Percentiles rank a stretch among this genome's conserved stretches.
Evolutionary conservation across 2,113 vertebrate genomes (phyloP).

Genomic region (Epinephelus moara): DNA sequence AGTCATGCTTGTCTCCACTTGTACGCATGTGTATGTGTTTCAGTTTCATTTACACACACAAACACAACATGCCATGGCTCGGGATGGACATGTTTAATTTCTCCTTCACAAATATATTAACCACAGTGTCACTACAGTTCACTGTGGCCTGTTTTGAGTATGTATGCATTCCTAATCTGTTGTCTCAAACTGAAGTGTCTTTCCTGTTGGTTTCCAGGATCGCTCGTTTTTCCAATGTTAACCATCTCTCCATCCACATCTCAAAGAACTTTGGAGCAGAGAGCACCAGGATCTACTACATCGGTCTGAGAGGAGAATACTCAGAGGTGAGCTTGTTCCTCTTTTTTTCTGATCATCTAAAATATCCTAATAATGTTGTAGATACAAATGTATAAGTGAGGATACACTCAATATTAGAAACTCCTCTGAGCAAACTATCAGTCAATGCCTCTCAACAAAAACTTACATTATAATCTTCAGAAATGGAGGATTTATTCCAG

Average conservation of each 20-base stretch:
- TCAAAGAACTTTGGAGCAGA: constrained; percentile 95
- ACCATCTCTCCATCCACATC: constrained; percentile 96
- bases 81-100: not conserved
- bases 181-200: not conserved
- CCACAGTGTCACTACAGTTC: not conserved
- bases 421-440: not conserved
- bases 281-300: constrained; percentile 93
- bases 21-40: not conserved
- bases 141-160: not conserved
- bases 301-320: constrained; percentile 95
- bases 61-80: not conserved
- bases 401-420: not conserved
- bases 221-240: constrained; percentile 93
- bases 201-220: constrained; percentile 83
- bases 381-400: not conserved
- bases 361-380: not conserved
- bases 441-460: not conserved
- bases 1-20: not conserved
- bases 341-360: not conserved
- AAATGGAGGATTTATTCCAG: not conserved
- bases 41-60: not conserved
- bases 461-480: not conserved
- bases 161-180: not conserved
- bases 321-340: constrained; percentile 86
- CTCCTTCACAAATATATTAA: not conserved